A percentile compares a stretch with the other conserved stretches of the same genome.
Evolutionary conservation across 2,797 vertebrate genomes (phyloP).

Genomic region (Falco peregrinus): DNA sequence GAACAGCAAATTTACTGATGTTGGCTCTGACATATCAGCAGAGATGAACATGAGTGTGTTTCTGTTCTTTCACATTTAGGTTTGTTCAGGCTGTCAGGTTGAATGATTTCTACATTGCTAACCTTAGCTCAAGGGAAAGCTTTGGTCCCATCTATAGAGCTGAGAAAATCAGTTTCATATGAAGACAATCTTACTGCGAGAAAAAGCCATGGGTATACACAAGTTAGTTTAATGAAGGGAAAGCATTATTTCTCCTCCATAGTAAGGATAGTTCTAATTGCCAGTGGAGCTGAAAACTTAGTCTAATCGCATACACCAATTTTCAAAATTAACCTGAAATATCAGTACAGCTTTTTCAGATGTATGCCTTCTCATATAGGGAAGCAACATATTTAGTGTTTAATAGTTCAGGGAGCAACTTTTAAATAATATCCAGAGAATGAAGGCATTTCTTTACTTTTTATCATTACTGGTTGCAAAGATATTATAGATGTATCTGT

Average conservation of each 20-base stretch:
- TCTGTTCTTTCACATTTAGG: neutral
- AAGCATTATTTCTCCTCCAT: neutral
- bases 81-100: neutral
- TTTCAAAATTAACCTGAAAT: neutral
- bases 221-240: neutral
- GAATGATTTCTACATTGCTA: neutral
- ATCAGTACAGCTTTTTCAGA: neutral
- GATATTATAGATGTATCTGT: neutral
- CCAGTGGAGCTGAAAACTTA: neutral
- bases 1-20: neutral
- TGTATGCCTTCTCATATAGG: neutral
- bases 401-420: neutral
- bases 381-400: neutral
- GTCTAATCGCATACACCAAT: neutral
- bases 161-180: neutral
- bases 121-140: neutral
- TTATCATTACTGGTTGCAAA: neutral
- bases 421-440: neutral
- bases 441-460: neutral
- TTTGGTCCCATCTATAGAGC: neutral
- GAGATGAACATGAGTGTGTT: neutral
- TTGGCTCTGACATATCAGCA: neutral
- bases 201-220: neutral
- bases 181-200: neutral
- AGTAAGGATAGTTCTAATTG: neutral